A percentile compares a stretch with the other conserved stretches of the same genome.
These are phyloP conservation scores for Toxostoma redivivum DNA, from an alignment of 2,113 vertebrate genomes.

Conservation along the genomic window DNA sequence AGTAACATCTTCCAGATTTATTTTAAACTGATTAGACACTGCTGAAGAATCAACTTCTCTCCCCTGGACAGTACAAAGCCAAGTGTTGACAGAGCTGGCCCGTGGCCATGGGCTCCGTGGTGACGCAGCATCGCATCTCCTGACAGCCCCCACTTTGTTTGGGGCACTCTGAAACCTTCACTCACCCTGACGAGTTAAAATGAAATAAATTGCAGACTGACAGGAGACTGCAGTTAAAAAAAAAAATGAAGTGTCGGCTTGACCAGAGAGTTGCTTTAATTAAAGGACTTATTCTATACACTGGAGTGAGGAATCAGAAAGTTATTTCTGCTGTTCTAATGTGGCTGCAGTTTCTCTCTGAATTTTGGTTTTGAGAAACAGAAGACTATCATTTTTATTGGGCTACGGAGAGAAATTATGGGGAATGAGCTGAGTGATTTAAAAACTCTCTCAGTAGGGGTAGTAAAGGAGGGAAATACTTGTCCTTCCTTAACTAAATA, in stretches of 20 bases:
- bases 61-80: conserved; percentile 72
- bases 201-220: conserved; percentile 4
- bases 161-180: conserved; percentile 38
- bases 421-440: neutral
- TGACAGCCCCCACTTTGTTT: conserved; percentile 31
- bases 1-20: conserved; percentile 83
- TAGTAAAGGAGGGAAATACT: neutral
- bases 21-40: conserved; percentile 78
- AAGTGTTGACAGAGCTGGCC: conserved; percentile 78
- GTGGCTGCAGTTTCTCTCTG: neutral
- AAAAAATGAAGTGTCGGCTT: neutral
- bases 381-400: conserved; percentile 9
- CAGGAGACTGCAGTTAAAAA: conserved; percentile 14
- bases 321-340: neutral
- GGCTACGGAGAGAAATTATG: conserved; percentile 29
- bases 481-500: neutral
- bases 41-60: conserved; percentile 79
- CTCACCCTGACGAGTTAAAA: neutral
- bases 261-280: conserved; percentile 33
- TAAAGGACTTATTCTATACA: neutral
- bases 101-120: conserved; percentile 56
- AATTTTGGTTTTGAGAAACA: conserved; percentile 6
- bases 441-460: neutral
- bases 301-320: neutral
- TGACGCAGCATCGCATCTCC: conserved; percentile 45